Base-by-base conservation (phyloP, 2,888 invertebrate genomes). In the Drosophila cyrtoloma region DNA sequence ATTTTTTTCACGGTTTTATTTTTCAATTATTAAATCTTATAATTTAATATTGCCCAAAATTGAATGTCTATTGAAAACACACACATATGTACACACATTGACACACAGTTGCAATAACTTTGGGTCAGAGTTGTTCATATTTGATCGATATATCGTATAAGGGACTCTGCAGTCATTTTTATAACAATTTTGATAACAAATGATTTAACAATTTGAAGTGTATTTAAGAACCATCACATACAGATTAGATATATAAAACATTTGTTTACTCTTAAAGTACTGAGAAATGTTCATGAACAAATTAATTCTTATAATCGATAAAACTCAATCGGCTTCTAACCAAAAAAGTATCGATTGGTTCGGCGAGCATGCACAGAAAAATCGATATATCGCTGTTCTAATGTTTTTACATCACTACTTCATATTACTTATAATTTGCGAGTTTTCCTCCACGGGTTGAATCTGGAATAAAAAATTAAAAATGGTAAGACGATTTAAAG, bases 11-110 rank as follows among this genome's bases (percentile, higher is more conserved):
- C 66, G 44, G 39, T 44, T 37, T 77, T 33, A 64, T 77, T 71
- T 60, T 14, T 47, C 12, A 26, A 57, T 55, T 60, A 61, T 58
- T 67, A n/a, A 81, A 81, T 72, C 77, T 78, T 33, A 58, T 64
- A 68, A 71, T 55, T 77, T 71, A 59, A 64, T 81, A 71, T 63
- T 78, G 82, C 78, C 78, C 71, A 78, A 78, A 77, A 67, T 62
- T 61, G 39, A 77, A 77, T 78, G 78, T 64, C 82, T 81, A 81
- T 81, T 77, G 82, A 81, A 78, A 77, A 71, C 71, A 77, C 77
- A 70, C 53, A 58, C 57, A 77, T 53, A 55, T 60, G 51, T 50
- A 52, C 63, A 69, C 50, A 61, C 53, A 65, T 42, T 70, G 22
- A 58, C 19, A 42, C 53, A 50, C 55, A 71, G 47, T 44, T 73